A percentile compares a stretch with the other conserved stretches of the same genome.
Evolutionary conservation across 2,797 vertebrate genomes (phyloP).

Genomic region (Neopelma chrysocephalum): DNA sequence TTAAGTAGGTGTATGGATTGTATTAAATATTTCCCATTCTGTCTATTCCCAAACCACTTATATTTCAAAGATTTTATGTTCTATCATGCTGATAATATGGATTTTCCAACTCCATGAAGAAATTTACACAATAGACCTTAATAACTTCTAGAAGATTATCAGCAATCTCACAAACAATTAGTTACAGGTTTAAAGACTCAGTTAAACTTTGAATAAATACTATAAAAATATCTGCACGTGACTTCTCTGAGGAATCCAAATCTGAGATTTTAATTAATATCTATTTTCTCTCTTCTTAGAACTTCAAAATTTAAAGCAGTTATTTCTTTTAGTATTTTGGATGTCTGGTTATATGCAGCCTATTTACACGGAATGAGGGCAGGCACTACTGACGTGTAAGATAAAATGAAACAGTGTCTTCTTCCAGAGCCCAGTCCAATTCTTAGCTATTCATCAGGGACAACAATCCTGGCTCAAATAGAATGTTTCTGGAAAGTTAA

Average conservation of each 20-base stretch:
- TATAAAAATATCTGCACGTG: not conserved
- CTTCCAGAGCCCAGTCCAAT: not conserved
- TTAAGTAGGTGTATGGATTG: not conserved
- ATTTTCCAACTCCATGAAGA: not conserved
- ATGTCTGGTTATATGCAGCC: not conserved
- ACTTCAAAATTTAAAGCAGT: not conserved
- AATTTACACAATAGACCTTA: not conserved
- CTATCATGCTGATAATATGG: not conserved
- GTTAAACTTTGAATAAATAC: not conserved
- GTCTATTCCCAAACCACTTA: not conserved
- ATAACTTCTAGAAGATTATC: not conserved
- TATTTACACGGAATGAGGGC: not conserved
- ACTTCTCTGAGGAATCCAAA: not conserved
- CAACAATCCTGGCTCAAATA: not conserved
- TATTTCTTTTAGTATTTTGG: not conserved
- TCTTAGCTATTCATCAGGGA: not conserved
- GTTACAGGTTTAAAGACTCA: not conserved
- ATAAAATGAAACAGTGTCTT: not conserved
- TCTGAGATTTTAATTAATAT: not conserved
- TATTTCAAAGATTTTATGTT: not conserved
- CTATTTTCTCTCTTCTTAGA: not conserved
- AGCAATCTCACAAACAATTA: not conserved
- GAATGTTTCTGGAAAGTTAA: not conserved
- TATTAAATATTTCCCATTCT: not conserved
- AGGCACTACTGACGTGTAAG: not conserved